Percentiles rank a stretch among this genome's conserved stretches.
phyloP scores from a whole-genome alignment of 2,888 invertebrate species.

The Helicoverpa assulta region DNA sequence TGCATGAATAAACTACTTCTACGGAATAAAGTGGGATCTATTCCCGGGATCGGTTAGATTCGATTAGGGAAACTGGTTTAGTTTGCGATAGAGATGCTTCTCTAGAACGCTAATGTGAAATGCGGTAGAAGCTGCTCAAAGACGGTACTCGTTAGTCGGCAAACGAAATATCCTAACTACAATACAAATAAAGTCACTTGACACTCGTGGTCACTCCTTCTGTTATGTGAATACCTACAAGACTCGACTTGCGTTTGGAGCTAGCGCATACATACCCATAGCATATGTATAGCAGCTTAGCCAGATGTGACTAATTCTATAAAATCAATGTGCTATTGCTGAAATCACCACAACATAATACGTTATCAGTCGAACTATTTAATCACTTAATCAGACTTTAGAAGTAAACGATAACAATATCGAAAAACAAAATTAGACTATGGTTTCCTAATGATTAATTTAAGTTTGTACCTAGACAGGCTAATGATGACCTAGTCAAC shows the following conservation, averaged over 20 bases:
- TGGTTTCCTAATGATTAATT: neutral
- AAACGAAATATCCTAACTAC: neutral
- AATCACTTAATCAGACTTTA: neutral
- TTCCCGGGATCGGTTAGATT: neutral
- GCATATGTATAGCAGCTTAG: too few relatives aligned
- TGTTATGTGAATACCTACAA: too few relatives aligned
- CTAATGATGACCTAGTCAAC: too few relatives aligned
- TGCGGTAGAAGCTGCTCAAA: neutral
- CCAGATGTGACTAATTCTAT: neutral
- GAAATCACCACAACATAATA: neutral
- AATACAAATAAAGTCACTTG: too few relatives aligned
- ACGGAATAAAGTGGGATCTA: neutral
- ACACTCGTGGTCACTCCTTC: too few relatives aligned
- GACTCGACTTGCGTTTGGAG: too few relatives aligned
- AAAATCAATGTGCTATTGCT: neutral
- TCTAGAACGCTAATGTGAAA: conserved; percentile 1
- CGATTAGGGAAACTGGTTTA: conserved; percentile 1
- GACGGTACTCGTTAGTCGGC: neutral
- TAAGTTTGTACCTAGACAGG: neutral
- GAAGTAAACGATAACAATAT: neutral
- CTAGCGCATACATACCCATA: too few relatives aligned
- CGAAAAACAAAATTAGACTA: neutral
- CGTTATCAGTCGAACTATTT: neutral
- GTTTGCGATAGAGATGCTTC: neutral
- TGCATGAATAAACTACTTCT: neutral